Percentiles rank a stretch among this genome's conserved stretches.
Evolutionary conservation across 2,113 vertebrate genomes (phyloP).

Genomic region (Aptenodytes patagonicus): DNA sequence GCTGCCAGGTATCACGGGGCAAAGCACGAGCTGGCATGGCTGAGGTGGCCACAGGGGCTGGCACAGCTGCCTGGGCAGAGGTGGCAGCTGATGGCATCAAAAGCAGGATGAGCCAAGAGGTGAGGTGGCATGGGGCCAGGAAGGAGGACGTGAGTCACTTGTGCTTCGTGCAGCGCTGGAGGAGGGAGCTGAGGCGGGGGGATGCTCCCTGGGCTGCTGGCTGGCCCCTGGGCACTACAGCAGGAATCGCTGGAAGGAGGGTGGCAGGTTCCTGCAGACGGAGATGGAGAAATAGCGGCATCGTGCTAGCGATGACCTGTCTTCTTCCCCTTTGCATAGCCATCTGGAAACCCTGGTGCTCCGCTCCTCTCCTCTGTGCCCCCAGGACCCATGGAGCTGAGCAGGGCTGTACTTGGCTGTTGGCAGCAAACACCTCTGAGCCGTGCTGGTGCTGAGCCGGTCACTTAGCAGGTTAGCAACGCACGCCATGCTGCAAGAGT

Average conservation of each 20-base stretch:
- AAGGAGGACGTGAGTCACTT: not conserved
- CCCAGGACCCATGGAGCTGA: not conserved
- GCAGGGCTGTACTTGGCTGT: not conserved
- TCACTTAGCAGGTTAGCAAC: not conserved
- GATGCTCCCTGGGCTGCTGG: not conserved
- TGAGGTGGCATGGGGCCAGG: not conserved
- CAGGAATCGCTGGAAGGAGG: not conserved
- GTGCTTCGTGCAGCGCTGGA: not conserved
- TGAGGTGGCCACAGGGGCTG: not conserved
- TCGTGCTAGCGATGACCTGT: rapidly evolving
- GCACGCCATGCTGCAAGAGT: rapidly evolving
- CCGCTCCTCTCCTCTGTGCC: not conserved
- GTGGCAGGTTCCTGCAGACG: not conserved
- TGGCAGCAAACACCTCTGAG: not conserved
- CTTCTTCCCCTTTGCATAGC: not conserved
- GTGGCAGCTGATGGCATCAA: not conserved
- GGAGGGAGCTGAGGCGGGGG: rapidly evolving
- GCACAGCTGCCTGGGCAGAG: not conserved
- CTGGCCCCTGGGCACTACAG: not conserved
- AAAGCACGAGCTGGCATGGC: not conserved
- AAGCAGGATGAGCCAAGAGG: not conserved
- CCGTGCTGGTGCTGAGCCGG: not conserved
- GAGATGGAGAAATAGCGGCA: not conserved
- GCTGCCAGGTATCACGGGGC: not conserved
- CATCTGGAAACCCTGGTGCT: not conserved